Evolutionary conservation across 2,113 vertebrate genomes (phyloP).

Genomic region (Petaurus breviceps): DNA sequence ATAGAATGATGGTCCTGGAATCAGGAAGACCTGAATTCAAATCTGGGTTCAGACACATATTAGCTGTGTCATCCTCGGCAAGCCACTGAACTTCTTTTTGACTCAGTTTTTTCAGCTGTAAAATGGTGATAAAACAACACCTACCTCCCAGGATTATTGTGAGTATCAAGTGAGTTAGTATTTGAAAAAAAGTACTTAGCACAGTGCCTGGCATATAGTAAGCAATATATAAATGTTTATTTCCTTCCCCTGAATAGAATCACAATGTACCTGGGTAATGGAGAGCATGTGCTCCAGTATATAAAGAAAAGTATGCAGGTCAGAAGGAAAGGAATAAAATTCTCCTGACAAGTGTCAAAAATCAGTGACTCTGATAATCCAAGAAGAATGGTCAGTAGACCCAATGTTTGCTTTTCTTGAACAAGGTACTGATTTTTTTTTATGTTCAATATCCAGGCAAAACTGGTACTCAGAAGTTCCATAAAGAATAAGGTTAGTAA

Average conservation of each 20-base stretch:
- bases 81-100: not conserved
- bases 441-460: not conserved
- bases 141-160: not conserved
- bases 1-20: not conserved
- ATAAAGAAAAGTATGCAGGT: not conserved
- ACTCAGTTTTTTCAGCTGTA: not conserved
- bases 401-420: not conserved
- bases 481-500: constrained; percentile 6
- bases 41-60: not conserved
- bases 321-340: not conserved
- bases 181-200: not conserved
- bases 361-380: constrained; percentile 13
- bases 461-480: constrained; percentile 7
- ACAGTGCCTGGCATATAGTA: not conserved
- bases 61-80: not conserved
- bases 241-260: not conserved
- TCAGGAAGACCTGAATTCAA: not conserved
- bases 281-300: not conserved
- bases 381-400: not conserved
- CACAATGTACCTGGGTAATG: not conserved
- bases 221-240: not conserved
- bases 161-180: not conserved
- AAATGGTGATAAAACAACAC: not conserved
- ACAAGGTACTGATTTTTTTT: not conserved
- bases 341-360: not conserved